Percentiles rank a stretch among this genome's conserved stretches.
Conservation (phyloP, 2,113 vertebrate genomes). For the Oryzias woworae region DNA sequence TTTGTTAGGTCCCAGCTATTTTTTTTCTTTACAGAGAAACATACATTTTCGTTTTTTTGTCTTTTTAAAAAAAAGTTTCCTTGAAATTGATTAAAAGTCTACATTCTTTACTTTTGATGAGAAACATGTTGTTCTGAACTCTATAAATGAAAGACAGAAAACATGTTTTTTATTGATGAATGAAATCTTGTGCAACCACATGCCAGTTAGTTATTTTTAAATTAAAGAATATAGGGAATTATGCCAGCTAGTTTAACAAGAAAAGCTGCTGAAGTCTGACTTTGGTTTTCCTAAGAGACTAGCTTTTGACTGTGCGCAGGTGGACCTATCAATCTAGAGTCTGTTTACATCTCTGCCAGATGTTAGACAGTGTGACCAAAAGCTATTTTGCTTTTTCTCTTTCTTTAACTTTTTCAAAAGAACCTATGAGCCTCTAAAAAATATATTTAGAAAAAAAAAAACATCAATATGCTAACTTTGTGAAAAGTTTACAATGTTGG, state of each 20-base stretch:
- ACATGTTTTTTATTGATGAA: not conserved
- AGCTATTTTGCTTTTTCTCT: constrained; percentile 8
- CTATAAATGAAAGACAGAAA: too few species aligned
- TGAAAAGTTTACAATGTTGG: too few species aligned
- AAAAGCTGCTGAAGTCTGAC: constrained; percentile 53
- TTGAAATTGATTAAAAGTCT: too few species aligned
- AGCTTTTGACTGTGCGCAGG: constrained; percentile 67
- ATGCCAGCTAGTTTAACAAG: constrained; percentile 37
- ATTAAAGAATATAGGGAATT: constrained; percentile 2
- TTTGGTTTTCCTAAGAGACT: constrained; percentile 56
- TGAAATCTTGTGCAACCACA: constrained; percentile 3
- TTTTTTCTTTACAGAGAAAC: too few species aligned
- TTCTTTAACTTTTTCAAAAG: constrained; percentile 5
- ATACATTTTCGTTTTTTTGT: too few species aligned
- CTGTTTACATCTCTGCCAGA: constrained; percentile 72
- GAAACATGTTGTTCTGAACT: too few species aligned
- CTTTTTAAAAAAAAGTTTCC: too few species aligned
- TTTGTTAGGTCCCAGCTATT: too few species aligned
- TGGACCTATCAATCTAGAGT: constrained; percentile 73
- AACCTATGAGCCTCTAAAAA: too few species aligned
- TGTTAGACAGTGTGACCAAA: constrained; percentile 64
- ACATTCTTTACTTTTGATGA: too few species aligned
- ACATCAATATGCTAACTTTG: too few species aligned
- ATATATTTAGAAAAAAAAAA: not conserved
- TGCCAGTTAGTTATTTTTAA: constrained; percentile 11